These are phyloP conservation scores for Hippocampus barbouri DNA, from an alignment of 2,113 vertebrate species.

Conservation along the genomic window DNA sequence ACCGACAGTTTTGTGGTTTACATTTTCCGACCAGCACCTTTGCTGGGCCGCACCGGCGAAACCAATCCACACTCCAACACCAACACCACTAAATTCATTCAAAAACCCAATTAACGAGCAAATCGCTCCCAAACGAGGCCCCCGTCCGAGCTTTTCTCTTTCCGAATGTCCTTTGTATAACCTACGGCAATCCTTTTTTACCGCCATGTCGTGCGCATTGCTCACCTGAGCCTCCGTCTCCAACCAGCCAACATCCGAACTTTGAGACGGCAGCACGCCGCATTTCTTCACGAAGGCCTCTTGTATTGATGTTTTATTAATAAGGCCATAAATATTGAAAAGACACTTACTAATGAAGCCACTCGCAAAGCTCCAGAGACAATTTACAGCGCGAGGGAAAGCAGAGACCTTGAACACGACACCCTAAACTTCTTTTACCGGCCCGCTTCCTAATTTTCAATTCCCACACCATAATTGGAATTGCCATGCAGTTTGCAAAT, in stretches of 20 bases:
- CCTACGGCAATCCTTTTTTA: conserved; percentile 3
- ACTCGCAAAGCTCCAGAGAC: conserved; percentile 54
- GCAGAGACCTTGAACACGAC: conserved; percentile 43
- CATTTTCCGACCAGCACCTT: too few relatives aligned
- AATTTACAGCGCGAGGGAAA: conserved; percentile 43
- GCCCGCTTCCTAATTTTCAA: conserved; percentile 31
- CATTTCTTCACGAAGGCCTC: conserved; percentile 48
- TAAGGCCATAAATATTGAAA: conserved; percentile 68
- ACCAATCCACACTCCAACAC: neutral
- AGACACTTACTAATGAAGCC: conserved; percentile 69
- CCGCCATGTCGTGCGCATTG: neutral
- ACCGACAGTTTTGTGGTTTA: neutral
- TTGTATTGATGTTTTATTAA: conserved; percentile 72
- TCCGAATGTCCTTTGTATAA: conserved; percentile 10
- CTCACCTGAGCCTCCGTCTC: conserved; percentile 41
- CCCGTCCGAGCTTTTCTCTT: neutral
- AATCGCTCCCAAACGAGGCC: conserved; percentile 4
- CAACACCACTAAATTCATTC: neutral
- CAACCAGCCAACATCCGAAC: conserved; percentile 26
- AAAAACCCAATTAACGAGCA: conserved; percentile 1
- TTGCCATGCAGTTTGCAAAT: conserved; percentile 28
- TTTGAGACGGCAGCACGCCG: conserved; percentile 31
- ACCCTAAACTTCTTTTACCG: conserved; percentile 20
- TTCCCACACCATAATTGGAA: conserved; percentile 32
- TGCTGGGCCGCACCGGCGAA: too few relatives aligned